Evolutionary conservation across 64 coral and sea anemone species (phyloP), one percentile per base, ranked within the genome.

Genomic region (Stylophora pistillata): DNA sequence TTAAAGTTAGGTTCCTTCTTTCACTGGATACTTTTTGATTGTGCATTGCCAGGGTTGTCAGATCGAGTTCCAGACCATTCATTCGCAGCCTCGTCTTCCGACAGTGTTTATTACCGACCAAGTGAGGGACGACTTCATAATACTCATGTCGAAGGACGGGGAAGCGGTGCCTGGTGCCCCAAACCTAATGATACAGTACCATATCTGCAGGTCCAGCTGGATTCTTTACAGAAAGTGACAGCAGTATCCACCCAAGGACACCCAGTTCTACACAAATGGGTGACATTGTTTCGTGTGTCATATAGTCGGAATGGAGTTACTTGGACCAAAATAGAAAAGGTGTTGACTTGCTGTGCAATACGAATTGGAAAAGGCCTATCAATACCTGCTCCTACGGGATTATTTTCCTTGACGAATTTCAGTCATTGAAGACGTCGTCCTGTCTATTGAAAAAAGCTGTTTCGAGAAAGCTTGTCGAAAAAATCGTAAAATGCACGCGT

Each of bases 91-190:
- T 89, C 87, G 2, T 91, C 80, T 27, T 62, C 71, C 17, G 26
- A 61, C n/a, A 59, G 55, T 21, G 54, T 54, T 32, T 90, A 87
- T 74, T 93, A 87, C 30, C 57, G 82, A 21, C 87, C 91, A 6
- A 86, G 87, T 16, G 55, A 93, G 60, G 95, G 83, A 58, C 78
- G 91, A 56, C 77, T 98, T 13, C 89, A 93, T 74, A 93, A 97
- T 13, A 76, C 56, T 21, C 95, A 93, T 17, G 57, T 70, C 66
- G 34, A 23, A 34, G 87, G 87, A 31, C 54, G 47, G 37, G 82
- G 84, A 54, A 78, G 74, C 10, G 95, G 95, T 28, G 84, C 86
- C 3, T 98, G 95, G 95, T 98, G 95, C 73, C 78, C 91, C 15
- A 75, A 70, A 30, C 15, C 41, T 17, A 31, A 80, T 15, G 95